Conservation (phyloP, 1,140 invertebrate species). For the Rhopalosiphum padi region DNA sequence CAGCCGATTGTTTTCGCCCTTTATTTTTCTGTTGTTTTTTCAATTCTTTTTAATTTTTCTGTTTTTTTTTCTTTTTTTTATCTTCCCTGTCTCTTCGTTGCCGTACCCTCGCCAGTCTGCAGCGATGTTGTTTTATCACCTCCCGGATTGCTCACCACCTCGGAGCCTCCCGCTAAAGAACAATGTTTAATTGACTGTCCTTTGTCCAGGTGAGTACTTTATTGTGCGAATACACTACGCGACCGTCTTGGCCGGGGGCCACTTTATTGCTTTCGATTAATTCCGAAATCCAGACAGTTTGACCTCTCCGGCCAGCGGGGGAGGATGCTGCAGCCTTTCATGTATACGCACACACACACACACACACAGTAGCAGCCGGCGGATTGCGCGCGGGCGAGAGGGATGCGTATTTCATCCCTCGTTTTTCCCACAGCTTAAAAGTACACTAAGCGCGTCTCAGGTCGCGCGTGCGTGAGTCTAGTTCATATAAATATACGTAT, state of each 20-base stretch:
- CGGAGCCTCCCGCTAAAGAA: not conserved
- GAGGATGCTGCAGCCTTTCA: not conserved
- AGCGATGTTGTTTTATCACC: constrained; percentile 42
- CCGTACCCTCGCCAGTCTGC: not conserved
- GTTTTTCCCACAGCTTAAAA: constrained; percentile 5
- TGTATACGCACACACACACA: not conserved
- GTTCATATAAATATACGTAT: not conserved
- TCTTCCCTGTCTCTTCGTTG: not conserved
- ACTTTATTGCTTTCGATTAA: constrained; percentile 57
- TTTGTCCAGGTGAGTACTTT: constrained; percentile 56
- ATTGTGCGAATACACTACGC: constrained; percentile 13
- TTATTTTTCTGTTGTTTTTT: constrained; percentile 29
- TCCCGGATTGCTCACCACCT: constrained; percentile 17
- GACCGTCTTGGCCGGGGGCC: constrained; percentile 6
- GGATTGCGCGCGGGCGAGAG: not conserved
- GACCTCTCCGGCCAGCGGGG: not conserved
- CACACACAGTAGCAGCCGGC: not conserved
- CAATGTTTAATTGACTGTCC: constrained; percentile 58
- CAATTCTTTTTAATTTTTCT: constrained; percentile 30
- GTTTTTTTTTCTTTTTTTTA: not conserved
- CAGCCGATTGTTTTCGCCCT: constrained; percentile 56
- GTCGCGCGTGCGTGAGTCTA: not conserved
- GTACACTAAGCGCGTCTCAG: not conserved
- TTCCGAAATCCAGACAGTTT: constrained; percentile 54
- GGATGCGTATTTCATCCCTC: constrained; percentile 16